A percentile compares a stretch with the other conserved stretches of the same genome.
phyloP scores from a whole-genome alignment of 2,113 vertebrate genomes.

The Ictidomys tridecemlineatus region DNA sequence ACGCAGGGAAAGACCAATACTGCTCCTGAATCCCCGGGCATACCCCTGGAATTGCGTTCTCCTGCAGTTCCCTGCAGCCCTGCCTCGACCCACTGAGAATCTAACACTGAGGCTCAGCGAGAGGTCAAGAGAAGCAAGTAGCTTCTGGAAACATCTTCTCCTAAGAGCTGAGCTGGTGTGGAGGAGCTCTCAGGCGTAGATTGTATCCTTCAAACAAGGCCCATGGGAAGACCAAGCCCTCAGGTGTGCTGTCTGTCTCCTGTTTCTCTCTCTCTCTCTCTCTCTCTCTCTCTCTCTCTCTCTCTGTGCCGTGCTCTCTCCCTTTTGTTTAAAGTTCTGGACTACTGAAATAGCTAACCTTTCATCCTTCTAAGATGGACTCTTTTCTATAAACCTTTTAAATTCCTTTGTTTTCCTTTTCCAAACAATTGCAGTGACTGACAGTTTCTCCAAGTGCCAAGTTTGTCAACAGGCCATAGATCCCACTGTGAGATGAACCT shows the following conservation, averaged over 20 bases:
- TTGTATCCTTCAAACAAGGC: not conserved
- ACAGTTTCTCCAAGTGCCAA: not conserved
- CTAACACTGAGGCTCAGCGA: not conserved
- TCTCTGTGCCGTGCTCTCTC: not conserved
- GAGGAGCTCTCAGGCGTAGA: not conserved
- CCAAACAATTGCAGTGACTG: not conserved
- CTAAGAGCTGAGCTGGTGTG: not conserved
- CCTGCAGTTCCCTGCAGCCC: not conserved
- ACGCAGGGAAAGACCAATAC: not conserved
- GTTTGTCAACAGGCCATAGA: not conserved
- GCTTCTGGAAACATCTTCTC: not conserved
- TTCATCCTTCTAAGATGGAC: not conserved
- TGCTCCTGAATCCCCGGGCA: not conserved
- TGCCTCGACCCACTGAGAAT: not conserved
- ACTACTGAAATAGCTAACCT: not conserved
- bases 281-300: too few relatives aligned
- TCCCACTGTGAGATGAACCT: not conserved
- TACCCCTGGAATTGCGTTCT: not conserved
- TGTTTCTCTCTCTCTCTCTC: too few relatives aligned
- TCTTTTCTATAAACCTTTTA: not conserved
- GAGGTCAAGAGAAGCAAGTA: not conserved
- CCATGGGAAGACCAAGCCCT: too few relatives aligned
- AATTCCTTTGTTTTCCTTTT: not conserved
- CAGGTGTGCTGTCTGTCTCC: too few relatives aligned
- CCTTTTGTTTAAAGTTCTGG: not conserved